A percentile compares a stretch with the other conserved stretches of the same genome.
Conservation (phyloP, 2,888 invertebrate genomes). For the Chaetoderma sp. region DNA sequence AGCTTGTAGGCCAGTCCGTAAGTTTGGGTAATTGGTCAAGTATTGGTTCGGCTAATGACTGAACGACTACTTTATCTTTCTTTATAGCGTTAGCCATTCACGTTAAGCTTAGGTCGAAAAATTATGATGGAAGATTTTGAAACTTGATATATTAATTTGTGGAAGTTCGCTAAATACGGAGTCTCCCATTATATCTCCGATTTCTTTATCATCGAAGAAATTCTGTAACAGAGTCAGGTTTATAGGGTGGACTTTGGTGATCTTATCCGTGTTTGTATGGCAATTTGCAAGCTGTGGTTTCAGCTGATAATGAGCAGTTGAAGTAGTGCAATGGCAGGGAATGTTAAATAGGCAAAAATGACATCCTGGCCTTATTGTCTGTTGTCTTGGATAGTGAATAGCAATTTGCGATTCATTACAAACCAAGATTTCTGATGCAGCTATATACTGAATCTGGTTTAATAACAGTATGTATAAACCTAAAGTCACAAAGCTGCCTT, state of each 20-base stretch:
- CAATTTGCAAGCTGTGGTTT: not conserved
- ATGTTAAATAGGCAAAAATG: not conserved
- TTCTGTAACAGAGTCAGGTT: not conserved
- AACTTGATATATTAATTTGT: not conserved
- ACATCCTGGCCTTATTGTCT: not conserved
- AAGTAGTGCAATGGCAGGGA: not conserved
- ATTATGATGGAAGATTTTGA: no score
- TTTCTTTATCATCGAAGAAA: not conserved
- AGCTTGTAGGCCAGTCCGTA: no score
- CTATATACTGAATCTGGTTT: not conserved
- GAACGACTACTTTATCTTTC: no score
- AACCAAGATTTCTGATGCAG: not conserved
- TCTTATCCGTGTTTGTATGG: not conserved
- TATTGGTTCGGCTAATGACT: conserved; percentile 30
- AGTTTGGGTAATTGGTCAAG: no score
- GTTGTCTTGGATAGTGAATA: not conserved
- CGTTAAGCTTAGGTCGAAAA: no score
- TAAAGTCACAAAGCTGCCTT: not conserved
- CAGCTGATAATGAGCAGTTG: not conserved
- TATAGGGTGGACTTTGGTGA: not conserved
- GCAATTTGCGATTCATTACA: not conserved
- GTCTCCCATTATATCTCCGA: not conserved
- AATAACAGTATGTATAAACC: not conserved
- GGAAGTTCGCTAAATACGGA: not conserved
- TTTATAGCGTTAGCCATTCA: no score